phyloP scores from a whole-genome alignment of 1,140 invertebrate species.

The Orchesella cincta region DNA sequence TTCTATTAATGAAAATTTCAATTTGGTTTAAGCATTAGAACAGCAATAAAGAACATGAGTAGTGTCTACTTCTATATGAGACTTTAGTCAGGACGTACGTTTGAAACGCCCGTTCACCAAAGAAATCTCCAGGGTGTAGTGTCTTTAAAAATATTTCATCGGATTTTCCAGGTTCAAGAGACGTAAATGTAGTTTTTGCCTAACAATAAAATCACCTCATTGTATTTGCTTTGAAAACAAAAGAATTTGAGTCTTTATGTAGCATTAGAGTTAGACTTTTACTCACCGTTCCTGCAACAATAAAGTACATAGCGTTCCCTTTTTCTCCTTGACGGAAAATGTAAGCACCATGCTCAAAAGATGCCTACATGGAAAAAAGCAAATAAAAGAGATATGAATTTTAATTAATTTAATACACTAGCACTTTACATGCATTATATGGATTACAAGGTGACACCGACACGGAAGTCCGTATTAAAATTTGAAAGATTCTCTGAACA shows the following conservation, averaged over 20 bases:
- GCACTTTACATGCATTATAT: no score
- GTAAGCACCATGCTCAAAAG: conserved; percentile 93
- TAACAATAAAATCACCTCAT: not conserved
- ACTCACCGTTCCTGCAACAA: conserved; percentile 88
- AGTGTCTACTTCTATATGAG: conserved; percentile 6
- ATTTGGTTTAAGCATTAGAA: conserved; percentile 22
- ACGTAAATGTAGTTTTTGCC: conserved; percentile 12
- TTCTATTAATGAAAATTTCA: conserved; percentile 58
- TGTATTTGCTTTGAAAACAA: not conserved
- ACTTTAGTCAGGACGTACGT: not conserved
- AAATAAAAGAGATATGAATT: no score
- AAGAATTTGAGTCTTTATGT: not conserved
- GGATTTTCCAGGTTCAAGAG: conserved; percentile 70
- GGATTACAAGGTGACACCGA: no score
- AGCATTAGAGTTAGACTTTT: not conserved
- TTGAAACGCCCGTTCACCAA: conserved; percentile 74
- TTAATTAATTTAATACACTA: no score
- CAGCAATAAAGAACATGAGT: not conserved
- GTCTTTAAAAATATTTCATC: conserved; percentile 85
- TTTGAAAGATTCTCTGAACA: no score
- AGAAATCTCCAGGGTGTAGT: conserved; percentile 90
- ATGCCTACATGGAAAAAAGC: conserved; percentile 55
- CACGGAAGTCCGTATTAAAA: no score
- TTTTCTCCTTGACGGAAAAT: conserved; percentile 96
- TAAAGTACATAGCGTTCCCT: conserved; percentile 99